Conservation (phyloP, 2,888 invertebrate species). For the Euplexia lucipara region DNA sequence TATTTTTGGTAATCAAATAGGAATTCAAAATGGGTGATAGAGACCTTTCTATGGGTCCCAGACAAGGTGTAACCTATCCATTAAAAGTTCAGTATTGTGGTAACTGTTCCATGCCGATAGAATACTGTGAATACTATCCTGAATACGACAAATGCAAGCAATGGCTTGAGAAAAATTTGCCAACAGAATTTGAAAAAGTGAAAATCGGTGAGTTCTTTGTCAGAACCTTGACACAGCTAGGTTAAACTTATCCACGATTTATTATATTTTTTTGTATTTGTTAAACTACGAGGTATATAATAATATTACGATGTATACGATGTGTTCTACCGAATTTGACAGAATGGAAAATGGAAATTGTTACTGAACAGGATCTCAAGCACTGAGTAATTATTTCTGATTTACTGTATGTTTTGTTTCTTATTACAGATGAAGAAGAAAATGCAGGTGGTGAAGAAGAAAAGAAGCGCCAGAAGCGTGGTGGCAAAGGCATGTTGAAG, state of each 20-base stretch:
- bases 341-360: neutral
- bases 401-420: neutral
- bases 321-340: neutral
- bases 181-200: slow-evolving; percentile 97
- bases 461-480: slow-evolving; percentile 98
- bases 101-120: slow-evolving; percentile 98
- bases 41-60: slow-evolving; percentile 92
- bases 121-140: slow-evolving; percentile 99
- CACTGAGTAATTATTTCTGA: neutral
- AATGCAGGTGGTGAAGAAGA: slow-evolving; percentile 96
- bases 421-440: slow-evolving; percentile 90
- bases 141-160: slow-evolving; percentile 99
- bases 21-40: slow-evolving; percentile 89
- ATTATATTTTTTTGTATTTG: neutral
- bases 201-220: slow-evolving; percentile 91
- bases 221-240: slow-evolving; percentile 34
- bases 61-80: slow-evolving; percentile 95
- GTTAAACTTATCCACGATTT: slow-evolving; percentile 56
- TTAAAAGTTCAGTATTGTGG: slow-evolving; percentile 97
- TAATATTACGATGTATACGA: no score
- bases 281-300: neutral
- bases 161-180: slow-evolving; percentile 98
- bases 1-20: slow-evolving; percentile 60
- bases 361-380: neutral
- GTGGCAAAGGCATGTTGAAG: slow-evolving; percentile 98